These are phyloP conservation scores for Bombus soroeensis DNA, from an alignment of 1,140 invertebrate species.

Conservation along the genomic window DNA sequence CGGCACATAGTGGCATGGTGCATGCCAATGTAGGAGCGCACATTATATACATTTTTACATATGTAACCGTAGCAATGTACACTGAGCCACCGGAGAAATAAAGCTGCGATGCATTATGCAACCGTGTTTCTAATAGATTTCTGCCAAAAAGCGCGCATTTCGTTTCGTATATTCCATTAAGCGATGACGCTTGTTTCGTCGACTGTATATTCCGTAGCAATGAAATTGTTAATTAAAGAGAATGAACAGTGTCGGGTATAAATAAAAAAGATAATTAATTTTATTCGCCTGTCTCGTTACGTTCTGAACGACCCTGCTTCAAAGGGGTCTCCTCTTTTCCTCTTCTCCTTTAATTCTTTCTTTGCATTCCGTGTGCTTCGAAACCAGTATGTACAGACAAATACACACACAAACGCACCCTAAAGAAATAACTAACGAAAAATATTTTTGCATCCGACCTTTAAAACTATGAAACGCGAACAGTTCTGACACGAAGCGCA, in stretches of 20 bases:
- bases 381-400: background rate
- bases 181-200: background rate
- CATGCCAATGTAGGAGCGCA: background rate
- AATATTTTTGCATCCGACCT: slow-evolving; percentile 2
- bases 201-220: background rate
- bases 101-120: slow-evolving; percentile 8
- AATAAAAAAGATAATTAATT: background rate
- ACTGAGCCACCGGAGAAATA: slow-evolving; percentile 1
- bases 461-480: background rate
- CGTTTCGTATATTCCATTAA: background rate
- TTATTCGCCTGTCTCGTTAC: background rate
- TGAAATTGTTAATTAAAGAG: background rate
- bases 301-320: background rate
- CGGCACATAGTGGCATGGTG: background rate
- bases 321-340: background rate
- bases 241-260: background rate
- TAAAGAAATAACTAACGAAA: slow-evolving; percentile 13
- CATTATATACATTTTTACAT: slow-evolving; percentile 7
- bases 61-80: background rate
- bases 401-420: background rate
- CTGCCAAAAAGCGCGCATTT: background rate
- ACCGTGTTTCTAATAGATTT: slow-evolving; percentile 9
- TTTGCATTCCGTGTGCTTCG: background rate
- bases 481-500: background rate
- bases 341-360: background rate